Base-by-base conservation (phyloP, 2,888 invertebrate genomes). In the Xestia ashworthii region DNA sequence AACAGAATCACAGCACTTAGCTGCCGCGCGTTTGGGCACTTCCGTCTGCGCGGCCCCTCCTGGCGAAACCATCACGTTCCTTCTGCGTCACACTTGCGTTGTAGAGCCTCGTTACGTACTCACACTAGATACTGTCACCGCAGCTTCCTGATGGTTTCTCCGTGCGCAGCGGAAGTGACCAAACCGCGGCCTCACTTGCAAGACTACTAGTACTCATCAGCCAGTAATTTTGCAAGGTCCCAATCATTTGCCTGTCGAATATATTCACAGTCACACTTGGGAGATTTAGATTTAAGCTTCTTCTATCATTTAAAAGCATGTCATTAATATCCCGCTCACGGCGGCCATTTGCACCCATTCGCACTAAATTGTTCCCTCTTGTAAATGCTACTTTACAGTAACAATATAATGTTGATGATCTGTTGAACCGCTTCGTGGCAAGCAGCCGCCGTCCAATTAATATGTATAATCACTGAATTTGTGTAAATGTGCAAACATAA, bases 401-500 rank as follows among this genome's bases (percentile, higher is more conserved):
- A 86, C 44, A 66, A 70, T 71, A 62, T 68, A 72, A 71, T 60
- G 67, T 76, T 48, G 55, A 70, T 55, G 53, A 79, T 62, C 62
- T 48, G 70, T 71, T 64, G 78, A 76, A 80, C 62, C 77, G 89
- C 81, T 72, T 78, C 80, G 80, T 90, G 88, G 91, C 91, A 88
- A 90, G 90, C 91, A 92, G 90, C 92, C 92, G 92, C 91, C 92
- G 92, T 87, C 85, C 84, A 87, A 86, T 88, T 91, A 88, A 86
- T 89, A 83, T 87, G 88, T 92, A 90, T 93, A 94, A 93, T 95
- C 95, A 95, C 95, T 93, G 93, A 94, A 92, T 91, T 91, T 96
- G 95, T 95, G 94, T 96, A 96, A 94, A 95, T 95, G 96, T 95
- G 96, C 96, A 95, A 94, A 92, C 93, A 93, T 95, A 96, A 96